Base-by-base conservation (phyloP, 2,888 invertebrate species). In the Parascotia fuliginaria region DNA sequence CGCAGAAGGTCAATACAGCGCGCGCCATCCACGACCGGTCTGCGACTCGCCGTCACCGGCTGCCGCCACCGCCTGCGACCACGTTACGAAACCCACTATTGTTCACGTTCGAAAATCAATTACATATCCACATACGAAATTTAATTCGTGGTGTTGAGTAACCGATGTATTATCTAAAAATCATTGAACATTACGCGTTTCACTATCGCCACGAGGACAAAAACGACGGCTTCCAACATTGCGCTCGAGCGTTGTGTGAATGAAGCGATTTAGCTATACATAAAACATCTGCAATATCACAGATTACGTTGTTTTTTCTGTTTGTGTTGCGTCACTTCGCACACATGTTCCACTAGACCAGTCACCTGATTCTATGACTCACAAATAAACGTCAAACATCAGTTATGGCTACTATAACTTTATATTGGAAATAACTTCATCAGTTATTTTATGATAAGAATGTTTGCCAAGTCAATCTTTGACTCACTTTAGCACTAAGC, bases 1-100 rank as follows among this genome's bases (percentile, higher is more conserved):
- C 89, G 88, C 87, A 85, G 89, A 88, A 90, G 90, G 91, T 91
- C 91, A 90, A 86, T 81, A 87, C 80, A 73, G 81, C 77, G 74
- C 78, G 81, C 78, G 77, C 78, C 74, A 69, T 67, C 70, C 59
- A 63, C 76, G 64, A 66, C 70, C 70, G 65, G 74, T 67, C 65
- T 56, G 53, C 60, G 52, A 58, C 65, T 43, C 38, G 22, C 55
- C 60, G 52, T 59, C 65, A 49, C 38, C 29, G 39, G 38, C 37
- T 37, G 38, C 16, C 32, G 32, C 41, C n/a, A 37, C 56, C 61
- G 55, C 59, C 63, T 56, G 53, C 49, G 61, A 64, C 61, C 57
- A 55, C 58, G 68, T 88, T 86, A 83, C 83, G 83, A 87, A 85
- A 85, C 69, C 75, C 49, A 69, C 77, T 75, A 87, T 86, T 89